Percentiles rank a stretch among this genome's conserved stretches.
Evolutionary conservation across 2,888 invertebrate species (phyloP).

Genomic region (Papilio protenor): DNA sequence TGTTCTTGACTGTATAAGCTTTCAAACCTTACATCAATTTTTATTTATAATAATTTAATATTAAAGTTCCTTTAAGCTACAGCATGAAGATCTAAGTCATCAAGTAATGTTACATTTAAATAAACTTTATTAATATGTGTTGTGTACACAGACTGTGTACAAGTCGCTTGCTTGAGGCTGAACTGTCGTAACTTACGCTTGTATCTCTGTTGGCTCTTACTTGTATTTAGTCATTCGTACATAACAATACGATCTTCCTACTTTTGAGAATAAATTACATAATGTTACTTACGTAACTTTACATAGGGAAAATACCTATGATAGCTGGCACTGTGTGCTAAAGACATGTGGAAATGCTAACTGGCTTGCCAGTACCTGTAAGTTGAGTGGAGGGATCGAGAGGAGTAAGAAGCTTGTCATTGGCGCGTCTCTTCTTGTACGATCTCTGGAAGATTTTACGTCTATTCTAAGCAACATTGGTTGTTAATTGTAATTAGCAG

Average conservation of each 20-base stretch:
- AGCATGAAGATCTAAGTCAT: not conserved
- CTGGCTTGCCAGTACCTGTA: too few species aligned
- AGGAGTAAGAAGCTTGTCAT: too few species aligned
- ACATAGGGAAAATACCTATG: too few species aligned
- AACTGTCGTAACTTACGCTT: not conserved
- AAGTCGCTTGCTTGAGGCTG: not conserved
- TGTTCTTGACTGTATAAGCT: not conserved
- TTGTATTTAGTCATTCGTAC: not conserved
- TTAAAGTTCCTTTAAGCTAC: not conserved
- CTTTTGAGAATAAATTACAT: not conserved
- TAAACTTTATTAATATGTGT: conserved; percentile 24
- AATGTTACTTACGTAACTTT: not conserved
- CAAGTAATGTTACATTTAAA: not conserved
- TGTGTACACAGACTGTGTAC: not conserved
- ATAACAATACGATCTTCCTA: not conserved
- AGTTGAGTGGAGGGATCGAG: too few species aligned
- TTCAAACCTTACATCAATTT: not conserved
- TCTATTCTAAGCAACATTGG: not conserved
- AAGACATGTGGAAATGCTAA: too few species aligned
- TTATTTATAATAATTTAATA: not conserved
- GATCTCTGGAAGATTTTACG: too few species aligned
- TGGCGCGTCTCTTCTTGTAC: too few species aligned
- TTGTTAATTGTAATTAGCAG: conserved; percentile 5
- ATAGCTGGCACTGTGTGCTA: too few species aligned
- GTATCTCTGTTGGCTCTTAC: conserved; percentile 2